Evolutionary conservation across 2,113 vertebrate species (phyloP).

Genomic region (Syngnathoides biaculeatus): DNA sequence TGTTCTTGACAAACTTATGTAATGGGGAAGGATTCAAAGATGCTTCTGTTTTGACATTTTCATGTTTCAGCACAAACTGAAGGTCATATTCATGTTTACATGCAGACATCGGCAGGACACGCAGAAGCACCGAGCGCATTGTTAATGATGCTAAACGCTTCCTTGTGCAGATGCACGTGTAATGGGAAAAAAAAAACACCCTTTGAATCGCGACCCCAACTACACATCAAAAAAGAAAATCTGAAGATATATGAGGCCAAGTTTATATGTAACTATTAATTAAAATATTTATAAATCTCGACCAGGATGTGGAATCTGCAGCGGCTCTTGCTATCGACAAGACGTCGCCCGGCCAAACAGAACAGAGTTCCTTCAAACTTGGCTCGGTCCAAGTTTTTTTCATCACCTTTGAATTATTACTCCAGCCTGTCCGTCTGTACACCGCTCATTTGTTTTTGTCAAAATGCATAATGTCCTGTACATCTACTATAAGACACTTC

Average conservation of each 20-base stretch:
- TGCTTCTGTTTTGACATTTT: neutral
- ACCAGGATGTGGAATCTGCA: slow-evolving; percentile 1
- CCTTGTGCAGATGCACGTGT: slow-evolving; percentile 24
- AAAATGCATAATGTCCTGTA: neutral
- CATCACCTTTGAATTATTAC: neutral
- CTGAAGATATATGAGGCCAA: neutral
- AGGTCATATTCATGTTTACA: slow-evolving; percentile 41
- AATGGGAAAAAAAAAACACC: slow-evolving; percentile 10
- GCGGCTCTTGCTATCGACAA: neutral
- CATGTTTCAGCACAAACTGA: slow-evolving; percentile 16
- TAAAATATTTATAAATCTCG: slow-evolving; percentile 3
- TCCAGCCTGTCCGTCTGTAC: neutral
- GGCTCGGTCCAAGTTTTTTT: neutral
- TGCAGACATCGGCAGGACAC: slow-evolving; percentile 53
- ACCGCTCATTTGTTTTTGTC: too few species aligned
- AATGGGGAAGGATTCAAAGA: too few species aligned
- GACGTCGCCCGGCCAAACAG: neutral
- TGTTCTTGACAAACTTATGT: too few species aligned
- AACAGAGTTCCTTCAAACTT: neutral
- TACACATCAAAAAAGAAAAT: slow-evolving; percentile 5
- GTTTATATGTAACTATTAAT: neutral
- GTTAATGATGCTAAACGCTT: slow-evolving; percentile 41
- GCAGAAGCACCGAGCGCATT: slow-evolving; percentile 26
- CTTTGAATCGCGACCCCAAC: slow-evolving; percentile 2
- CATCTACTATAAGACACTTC: neutral